Evolutionary conservation across 2,888 invertebrate genomes (phyloP), one percentile per base, ranked within the genome.

Genomic region (Taphrorychus bicolor): DNA sequence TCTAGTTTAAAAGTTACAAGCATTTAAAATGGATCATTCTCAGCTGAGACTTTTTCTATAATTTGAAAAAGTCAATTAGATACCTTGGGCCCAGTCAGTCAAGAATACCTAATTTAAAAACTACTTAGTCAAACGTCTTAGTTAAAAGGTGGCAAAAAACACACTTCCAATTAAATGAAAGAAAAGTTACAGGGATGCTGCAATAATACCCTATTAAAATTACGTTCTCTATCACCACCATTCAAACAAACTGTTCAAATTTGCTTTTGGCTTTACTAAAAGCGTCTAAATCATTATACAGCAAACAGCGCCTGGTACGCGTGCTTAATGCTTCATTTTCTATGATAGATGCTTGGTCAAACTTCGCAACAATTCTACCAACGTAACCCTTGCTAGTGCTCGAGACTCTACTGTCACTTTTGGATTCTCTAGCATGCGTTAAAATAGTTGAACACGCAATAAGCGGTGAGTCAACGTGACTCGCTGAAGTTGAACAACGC

Each of bases 241-340:
- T 57, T 51, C 32, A 67, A 3, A 68, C 68, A 42, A 59, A 68
- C 17, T 51, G 59, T 22, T 68, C 68, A 22, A 64, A 64, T 19
- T 53, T 60, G 56, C 57, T 60, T 5, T 19, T 59, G 56, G 49
- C 32, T 24, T 49, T 64, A 24, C 40, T 16, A 51, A 68, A 59
- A 11, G 24, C 21, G 23, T 49, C 18, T 7, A 68, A 40, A 51
- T 68, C 59, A 21, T 18, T 49, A 51, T 64, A 68, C 14, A 41
- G 63, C 41, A 68, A 58, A 41, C 23, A 19, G 22, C 14, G 22
- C 21, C 32, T 17, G 17, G 16, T 16, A 17, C 9, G 7, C 17
- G 24, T 5, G 16, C 54, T 54, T 14, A 21, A 14, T 52, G 48
- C 16, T 32, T 11, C 11, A 32, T 9, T 3, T 7, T 45, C 21